phyloP scores from a whole-genome alignment of 2,797 vertebrate species.

The Dromococcyx pavoninus region DNA sequence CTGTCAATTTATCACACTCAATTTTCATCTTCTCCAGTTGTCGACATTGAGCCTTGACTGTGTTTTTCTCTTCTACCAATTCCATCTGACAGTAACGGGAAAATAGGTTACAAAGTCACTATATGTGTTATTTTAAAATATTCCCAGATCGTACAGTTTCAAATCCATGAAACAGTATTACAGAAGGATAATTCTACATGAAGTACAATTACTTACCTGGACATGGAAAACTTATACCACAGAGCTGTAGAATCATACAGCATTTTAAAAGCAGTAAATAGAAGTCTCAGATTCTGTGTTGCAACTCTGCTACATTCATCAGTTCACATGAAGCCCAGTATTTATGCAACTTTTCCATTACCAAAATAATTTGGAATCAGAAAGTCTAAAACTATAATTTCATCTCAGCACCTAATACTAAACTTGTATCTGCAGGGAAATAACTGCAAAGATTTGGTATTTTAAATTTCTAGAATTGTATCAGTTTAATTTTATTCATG shows the following conservation, averaged over 20 bases:
- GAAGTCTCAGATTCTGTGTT: neutral
- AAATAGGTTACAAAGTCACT: slow-evolving; percentile 23
- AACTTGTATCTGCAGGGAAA: neutral
- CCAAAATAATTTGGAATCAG: slow-evolving; percentile 6
- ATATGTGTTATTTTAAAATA: neutral
- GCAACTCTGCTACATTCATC: slow-evolving; percentile 28
- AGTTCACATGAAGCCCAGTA: neutral
- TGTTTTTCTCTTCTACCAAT: slow-evolving; percentile 81
- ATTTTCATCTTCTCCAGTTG: slow-evolving; percentile 90
- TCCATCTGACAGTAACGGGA: slow-evolving; percentile 77
- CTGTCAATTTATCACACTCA: slow-evolving; percentile 87
- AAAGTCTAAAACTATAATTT: neutral
- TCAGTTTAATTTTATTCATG: neutral
- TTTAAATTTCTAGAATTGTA: neutral
- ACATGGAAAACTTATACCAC: neutral
- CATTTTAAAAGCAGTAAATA: neutral
- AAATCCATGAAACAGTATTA: neutral
- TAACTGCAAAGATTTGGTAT: neutral
- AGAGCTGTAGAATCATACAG: neutral
- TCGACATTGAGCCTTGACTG: slow-evolving; percentile 77
- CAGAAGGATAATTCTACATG: neutral
- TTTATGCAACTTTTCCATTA: slow-evolving; percentile 36
- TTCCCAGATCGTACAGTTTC: neutral
- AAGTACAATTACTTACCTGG: neutral
- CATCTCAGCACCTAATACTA: neutral